Conservation (phyloP, 2,888 invertebrate species). For the Tiliacea citrago region DNA sequence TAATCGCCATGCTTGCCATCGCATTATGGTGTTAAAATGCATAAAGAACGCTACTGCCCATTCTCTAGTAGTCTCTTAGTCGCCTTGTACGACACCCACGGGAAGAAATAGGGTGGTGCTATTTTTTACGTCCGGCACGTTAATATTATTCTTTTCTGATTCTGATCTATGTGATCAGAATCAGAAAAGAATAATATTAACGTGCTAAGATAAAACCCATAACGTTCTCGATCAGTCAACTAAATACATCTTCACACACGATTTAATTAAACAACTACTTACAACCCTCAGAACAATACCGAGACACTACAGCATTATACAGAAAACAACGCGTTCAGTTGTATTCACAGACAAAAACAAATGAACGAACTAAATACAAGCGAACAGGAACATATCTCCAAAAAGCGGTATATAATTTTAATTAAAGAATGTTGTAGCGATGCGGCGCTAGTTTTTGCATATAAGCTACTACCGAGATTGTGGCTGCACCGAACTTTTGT, state of each 20-base stretch:
- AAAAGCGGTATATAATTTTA: constrained; percentile 56
- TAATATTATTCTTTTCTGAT: too few species aligned
- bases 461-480: constrained; percentile 19
- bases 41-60: too few species aligned
- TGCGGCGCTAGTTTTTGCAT: constrained; percentile 27
- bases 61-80: too few species aligned
- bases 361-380: constrained; percentile 40
- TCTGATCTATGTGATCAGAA: too few species aligned
- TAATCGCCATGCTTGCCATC: too few species aligned
- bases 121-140: too few species aligned
- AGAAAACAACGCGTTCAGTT: constrained; percentile 27
- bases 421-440: constrained; percentile 53
- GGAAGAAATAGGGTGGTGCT: too few species aligned
- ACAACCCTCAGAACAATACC: constrained; percentile 8
- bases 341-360: constrained; percentile 49
- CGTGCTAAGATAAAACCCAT: background rate
- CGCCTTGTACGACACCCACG: too few species aligned
- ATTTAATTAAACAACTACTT: constrained; percentile 38
- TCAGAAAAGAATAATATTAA: too few species aligned
- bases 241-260: background rate
- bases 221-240: background rate
- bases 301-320: constrained; percentile 18
- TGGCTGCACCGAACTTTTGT: constrained; percentile 48
- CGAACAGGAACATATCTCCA: constrained; percentile 44
- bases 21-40: too few species aligned